A percentile compares a stretch with the other conserved stretches of the same genome.
Conservation (phyloP, 23 tunicate genomes). For the Diplosoma virens region DNA sequence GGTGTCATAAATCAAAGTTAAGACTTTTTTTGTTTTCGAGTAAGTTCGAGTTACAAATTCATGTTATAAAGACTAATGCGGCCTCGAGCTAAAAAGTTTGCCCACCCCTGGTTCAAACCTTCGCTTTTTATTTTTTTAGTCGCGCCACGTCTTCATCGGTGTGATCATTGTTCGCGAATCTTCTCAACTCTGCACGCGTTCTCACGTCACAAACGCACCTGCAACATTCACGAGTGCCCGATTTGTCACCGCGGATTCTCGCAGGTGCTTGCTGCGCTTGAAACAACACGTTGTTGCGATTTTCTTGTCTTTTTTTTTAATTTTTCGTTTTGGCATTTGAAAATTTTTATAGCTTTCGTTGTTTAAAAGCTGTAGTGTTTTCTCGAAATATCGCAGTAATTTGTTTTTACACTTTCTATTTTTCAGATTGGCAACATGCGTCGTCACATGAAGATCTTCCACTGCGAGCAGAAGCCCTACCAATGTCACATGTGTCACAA, state of each 20-base stretch:
- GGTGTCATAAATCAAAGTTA: too few species aligned
- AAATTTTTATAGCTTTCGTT: too few species aligned
- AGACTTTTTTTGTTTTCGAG: too few species aligned
- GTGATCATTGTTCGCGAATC: conserved; percentile 45
- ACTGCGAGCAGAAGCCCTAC: conserved; percentile 65
- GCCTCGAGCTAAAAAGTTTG: too few species aligned
- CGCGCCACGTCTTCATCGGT: conserved; percentile 30
- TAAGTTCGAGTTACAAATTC: too few species aligned
- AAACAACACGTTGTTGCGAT: background rate
- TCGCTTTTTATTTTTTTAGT: conserved; percentile 14
- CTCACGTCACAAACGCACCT: conserved; percentile 42
- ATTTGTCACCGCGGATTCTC: conserved; percentile 65
- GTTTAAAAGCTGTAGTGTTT: too few species aligned
- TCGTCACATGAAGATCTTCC: conserved; percentile 71
- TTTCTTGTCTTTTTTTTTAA: too few species aligned
- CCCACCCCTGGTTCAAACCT: too few species aligned
- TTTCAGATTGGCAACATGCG: conserved; percentile 69
- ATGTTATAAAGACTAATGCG: too few species aligned
- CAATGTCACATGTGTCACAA: conserved; percentile 63
- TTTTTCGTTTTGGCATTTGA: background rate
- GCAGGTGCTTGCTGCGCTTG: conserved; percentile 32
- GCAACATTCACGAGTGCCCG: conserved; percentile 70
- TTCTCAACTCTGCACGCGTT: conserved; percentile 50
- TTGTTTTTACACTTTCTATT: background rate
- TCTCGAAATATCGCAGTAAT: too few species aligned